phyloP scores from a whole-genome alignment of 2,888 invertebrate genomes.

The Thymelicus sylvestris region DNA sequence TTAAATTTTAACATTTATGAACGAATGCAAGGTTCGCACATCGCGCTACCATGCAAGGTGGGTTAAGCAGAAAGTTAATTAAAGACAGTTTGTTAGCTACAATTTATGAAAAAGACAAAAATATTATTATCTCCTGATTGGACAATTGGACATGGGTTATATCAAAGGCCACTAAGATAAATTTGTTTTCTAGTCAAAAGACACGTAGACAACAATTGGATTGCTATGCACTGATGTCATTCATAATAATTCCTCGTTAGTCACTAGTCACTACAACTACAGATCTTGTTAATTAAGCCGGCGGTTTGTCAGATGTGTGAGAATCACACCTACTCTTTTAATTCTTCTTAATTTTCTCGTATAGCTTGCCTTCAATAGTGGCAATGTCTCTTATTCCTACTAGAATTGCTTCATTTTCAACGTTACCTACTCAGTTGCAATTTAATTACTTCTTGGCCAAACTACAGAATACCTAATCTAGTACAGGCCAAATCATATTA shows the following conservation, averaged over 20 bases:
- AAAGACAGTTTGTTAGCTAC: background rate
- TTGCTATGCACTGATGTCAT: slow-evolving; percentile 2
- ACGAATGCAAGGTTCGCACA: too few species aligned
- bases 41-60: too few species aligned
- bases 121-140: too few species aligned
- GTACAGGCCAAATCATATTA: too few species aligned
- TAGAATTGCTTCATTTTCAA: background rate
- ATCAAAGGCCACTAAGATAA: too few species aligned
- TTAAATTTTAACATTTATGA: too few species aligned
- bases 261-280: background rate
- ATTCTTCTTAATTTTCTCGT: slow-evolving; percentile 4
- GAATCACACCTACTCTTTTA: slow-evolving; percentile 2
- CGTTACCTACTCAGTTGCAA: too few species aligned
- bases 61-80: too few species aligned
- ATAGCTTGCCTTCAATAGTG: background rate
- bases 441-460: too few species aligned
- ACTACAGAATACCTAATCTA: too few species aligned
- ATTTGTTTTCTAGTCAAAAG: background rate
- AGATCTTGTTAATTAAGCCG: background rate
- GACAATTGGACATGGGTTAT: too few species aligned
- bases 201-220: background rate
- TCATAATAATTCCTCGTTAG: background rate
- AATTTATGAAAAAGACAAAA: background rate
- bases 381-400: background rate
- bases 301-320: background rate